These are phyloP conservation scores for Amazona vittata DNA, from an alignment of 2,113 vertebrate species.

Conservation along the genomic window DNA sequence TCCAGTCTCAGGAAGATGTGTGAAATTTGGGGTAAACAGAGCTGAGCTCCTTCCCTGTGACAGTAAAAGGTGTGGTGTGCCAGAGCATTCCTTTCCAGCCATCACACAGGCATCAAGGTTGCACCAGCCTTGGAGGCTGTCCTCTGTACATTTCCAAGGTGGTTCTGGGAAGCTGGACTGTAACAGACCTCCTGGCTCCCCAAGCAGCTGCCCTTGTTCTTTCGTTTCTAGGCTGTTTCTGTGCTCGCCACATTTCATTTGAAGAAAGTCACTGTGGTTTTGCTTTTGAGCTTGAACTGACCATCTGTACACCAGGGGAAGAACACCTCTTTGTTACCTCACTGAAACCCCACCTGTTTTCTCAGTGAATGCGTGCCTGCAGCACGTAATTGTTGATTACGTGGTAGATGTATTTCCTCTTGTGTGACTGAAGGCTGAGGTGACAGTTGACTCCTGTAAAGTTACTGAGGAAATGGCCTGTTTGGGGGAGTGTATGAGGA, in stretches of 20 bases:
- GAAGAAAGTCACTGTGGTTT: background rate
- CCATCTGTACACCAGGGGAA: background rate
- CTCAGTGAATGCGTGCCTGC: background rate
- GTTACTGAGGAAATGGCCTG: background rate
- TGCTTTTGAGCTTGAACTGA: background rate
- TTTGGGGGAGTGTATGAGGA: background rate
- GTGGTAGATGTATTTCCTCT: background rate
- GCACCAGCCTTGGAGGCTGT: background rate
- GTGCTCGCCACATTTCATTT: background rate
- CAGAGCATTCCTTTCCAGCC: background rate
- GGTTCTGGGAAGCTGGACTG: background rate
- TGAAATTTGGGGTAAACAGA: background rate
- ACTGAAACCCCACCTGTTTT: background rate
- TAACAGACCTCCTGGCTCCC: background rate
- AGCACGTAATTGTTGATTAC: background rate
- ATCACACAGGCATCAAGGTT: background rate
- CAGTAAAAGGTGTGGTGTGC: background rate
- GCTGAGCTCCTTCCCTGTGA: background rate
- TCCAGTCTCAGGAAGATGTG: background rate
- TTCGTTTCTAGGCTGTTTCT: background rate
- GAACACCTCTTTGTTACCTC: background rate
- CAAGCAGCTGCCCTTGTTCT: background rate
- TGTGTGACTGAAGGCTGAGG: rapidly evolving
- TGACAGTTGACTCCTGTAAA: background rate
- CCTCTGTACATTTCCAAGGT: rapidly evolving